A percentile compares a stretch with the other conserved stretches of the same genome.
phyloP scores from a whole-genome alignment of 2,888 invertebrate species.

The Augochlorella aurata region DNA sequence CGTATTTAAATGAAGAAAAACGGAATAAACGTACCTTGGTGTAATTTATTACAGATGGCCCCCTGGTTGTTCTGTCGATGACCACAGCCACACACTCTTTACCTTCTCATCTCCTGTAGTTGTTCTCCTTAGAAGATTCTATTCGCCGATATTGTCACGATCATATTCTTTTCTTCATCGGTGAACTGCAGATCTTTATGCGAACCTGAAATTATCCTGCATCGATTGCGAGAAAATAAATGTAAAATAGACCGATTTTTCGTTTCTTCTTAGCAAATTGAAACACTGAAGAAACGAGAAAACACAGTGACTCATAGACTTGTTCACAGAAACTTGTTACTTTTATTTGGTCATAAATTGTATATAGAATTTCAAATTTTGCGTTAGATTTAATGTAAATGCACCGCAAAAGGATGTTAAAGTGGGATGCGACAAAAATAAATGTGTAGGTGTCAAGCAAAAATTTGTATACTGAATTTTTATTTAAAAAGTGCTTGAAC shows the following conservation, averaged over 20 bases:
- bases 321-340: background rate
- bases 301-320: background rate
- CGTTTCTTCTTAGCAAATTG: no score
- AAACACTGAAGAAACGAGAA: no score
- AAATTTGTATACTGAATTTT: background rate
- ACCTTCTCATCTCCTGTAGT: slow-evolving; percentile 57
- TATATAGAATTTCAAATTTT: background rate
- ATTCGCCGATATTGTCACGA: slow-evolving; percentile 31
- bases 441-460: background rate
- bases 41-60: slow-evolving; percentile 79
- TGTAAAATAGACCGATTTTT: no score
- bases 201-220: background rate
- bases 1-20: slow-evolving; percentile 67
- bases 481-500: background rate
- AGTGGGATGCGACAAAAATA: no score
- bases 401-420: background rate
- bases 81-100: slow-evolving; percentile 50
- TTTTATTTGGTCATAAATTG: background rate
- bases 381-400: background rate
- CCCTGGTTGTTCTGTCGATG: slow-evolving; percentile 73
- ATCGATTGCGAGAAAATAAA: background rate
- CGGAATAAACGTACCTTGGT: slow-evolving; percentile 75
- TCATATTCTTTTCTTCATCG: background rate
- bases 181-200: background rate
- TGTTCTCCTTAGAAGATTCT: slow-evolving; percentile 37